Conservation (phyloP, 2,888 invertebrate species). For the Cinara cedri region DNA sequence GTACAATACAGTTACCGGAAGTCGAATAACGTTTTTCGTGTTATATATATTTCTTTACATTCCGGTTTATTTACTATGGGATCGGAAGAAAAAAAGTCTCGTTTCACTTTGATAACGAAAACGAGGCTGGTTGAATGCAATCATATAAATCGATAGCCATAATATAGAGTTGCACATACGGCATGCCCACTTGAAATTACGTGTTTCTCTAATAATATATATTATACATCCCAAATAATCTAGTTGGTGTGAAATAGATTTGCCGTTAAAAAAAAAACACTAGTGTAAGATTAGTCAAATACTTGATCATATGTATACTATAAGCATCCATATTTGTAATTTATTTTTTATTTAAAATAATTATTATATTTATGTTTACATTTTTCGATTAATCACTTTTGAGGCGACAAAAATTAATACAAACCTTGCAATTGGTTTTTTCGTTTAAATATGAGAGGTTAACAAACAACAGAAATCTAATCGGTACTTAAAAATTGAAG, state of each 20-base stretch:
- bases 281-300: conserved; percentile 1
- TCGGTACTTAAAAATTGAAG: too few relatives aligned
- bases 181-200: conserved; percentile 11
- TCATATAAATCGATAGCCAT: not conserved
- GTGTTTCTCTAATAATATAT: not conserved
- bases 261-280: not conserved
- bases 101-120: conserved; percentile 48
- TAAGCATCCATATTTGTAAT: not conserved
- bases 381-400: too few relatives aligned
- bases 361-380: too few relatives aligned
- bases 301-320: not conserved
- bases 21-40: conserved; percentile 25
- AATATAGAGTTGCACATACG: conserved; percentile 18
- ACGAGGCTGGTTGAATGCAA: not conserved
- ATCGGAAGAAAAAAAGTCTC: conserved; percentile 30
- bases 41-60: conserved; percentile 6
- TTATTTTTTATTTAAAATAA: not conserved
- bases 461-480: too few relatives aligned
- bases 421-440: too few relatives aligned
- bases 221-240: not conserved
- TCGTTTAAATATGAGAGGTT: too few relatives aligned
- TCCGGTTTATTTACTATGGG: conserved; percentile 44
- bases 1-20: conserved; percentile 34
- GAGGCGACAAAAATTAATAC: too few relatives aligned
- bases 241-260: not conserved